Percentiles rank a stretch among this genome's conserved stretches.
phyloP scores from a whole-genome alignment of 2,888 invertebrate genomes.

The Pterostichus madidus region DNA sequence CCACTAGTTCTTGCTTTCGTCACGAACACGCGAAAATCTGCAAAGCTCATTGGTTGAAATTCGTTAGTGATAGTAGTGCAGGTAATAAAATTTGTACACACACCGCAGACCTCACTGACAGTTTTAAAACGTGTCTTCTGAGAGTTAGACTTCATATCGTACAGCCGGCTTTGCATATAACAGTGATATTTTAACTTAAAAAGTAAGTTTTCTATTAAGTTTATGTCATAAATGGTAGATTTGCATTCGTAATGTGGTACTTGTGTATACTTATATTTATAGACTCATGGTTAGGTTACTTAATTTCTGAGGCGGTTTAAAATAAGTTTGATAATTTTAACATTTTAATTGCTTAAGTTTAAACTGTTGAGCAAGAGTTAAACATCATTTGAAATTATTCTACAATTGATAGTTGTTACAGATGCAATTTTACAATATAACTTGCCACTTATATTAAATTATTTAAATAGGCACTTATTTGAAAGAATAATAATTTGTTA shows the following conservation, averaged over 20 bases:
- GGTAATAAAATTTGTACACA: constrained; percentile 52
- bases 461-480: not conserved
- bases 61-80: constrained; percentile 24
- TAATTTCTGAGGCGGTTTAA: no score
- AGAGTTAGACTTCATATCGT: not conserved
- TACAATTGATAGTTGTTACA: no score
- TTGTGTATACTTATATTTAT: no score
- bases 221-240: not conserved
- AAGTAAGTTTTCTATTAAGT: not conserved
- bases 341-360: no score
- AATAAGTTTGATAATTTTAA: no score
- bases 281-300: no score
- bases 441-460: constrained; percentile 10
- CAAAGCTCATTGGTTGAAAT: constrained; percentile 15
- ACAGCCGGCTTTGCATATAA: constrained; percentile 27
- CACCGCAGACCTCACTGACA: constrained; percentile 5
- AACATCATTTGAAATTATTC: no score
- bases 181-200: not conserved
- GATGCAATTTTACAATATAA: constrained; percentile 19
- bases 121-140: constrained; percentile 31
- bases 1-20: constrained; percentile 25
- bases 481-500: no score
- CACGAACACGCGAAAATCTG: constrained; percentile 48
- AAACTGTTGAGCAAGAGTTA: no score
- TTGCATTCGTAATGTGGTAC: no score